Evolutionary conservation across 2,113 vertebrate species (phyloP).

Genomic region (Cottus gobio): DNA sequence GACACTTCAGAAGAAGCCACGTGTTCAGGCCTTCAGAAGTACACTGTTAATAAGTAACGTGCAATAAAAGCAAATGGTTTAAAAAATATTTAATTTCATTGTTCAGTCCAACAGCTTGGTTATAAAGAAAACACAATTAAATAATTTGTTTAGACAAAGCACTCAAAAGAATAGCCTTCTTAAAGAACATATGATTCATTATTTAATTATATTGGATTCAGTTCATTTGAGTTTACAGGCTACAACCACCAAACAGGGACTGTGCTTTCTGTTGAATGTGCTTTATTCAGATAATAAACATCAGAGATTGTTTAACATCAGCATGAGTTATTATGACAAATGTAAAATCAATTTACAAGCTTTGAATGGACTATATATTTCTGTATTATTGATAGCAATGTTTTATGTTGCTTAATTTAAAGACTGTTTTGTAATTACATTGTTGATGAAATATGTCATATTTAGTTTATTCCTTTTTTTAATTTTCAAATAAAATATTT

Average conservation of each 20-base stretch:
- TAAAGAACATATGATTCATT: neutral
- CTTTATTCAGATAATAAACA: no score
- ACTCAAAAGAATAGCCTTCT: neutral
- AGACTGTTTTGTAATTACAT: neutral
- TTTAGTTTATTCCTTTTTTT: neutral
- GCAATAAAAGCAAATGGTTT: neutral
- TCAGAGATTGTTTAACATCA: neutral
- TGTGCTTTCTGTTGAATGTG: neutral
- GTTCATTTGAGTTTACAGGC: neutral
- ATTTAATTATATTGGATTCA: neutral
- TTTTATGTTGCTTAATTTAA: conserved; percentile 10
- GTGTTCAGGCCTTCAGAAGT: neutral
- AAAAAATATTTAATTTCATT: neutral
- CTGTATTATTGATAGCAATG: neutral
- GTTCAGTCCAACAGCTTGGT: neutral
- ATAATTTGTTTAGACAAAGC: neutral
- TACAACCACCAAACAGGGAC: no score
- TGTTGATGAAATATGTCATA: neutral
- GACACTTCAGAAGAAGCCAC: neutral
- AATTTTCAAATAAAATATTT: conserved; percentile 13
- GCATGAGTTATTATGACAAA: neutral
- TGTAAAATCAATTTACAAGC: conserved; percentile 18
- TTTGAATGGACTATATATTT: conserved; percentile 2
- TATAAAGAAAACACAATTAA: neutral
- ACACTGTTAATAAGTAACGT: neutral